Evolutionary conservation across 2,797 vertebrate genomes (phyloP).

Genomic region (Muscicapa comitata): DNA sequence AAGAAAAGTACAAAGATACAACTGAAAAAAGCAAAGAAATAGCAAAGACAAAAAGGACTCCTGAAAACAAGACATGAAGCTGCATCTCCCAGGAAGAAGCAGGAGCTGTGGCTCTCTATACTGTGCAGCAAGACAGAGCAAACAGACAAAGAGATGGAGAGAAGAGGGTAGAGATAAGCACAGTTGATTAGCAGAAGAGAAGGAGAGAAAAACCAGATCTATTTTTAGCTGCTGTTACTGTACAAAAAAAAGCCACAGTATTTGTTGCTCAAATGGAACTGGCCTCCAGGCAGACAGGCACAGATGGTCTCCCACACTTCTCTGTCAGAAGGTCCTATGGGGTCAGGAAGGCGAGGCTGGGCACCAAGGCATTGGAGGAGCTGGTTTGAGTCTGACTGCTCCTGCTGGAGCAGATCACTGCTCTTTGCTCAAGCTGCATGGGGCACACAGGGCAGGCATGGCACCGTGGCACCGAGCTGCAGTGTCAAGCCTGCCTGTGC

Average conservation of each 20-base stretch:
- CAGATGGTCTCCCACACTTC: not conserved
- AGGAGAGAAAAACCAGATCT: not conserved
- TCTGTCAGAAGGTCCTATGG: not conserved
- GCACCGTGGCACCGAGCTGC: not conserved
- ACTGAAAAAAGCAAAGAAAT: not conserved
- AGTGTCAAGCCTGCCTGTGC: not conserved
- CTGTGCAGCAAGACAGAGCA: not conserved
- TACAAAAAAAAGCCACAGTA: not conserved
- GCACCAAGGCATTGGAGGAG: not conserved
- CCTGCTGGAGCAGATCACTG: not conserved
- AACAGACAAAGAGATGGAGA: not conserved
- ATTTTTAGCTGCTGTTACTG: not conserved
- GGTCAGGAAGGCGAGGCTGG: not conserved
- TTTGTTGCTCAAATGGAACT: not conserved
- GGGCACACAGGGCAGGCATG: not conserved
- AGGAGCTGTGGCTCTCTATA: not conserved
- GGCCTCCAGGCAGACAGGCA: not conserved
- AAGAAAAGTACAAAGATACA: not conserved
- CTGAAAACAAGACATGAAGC: not conserved
- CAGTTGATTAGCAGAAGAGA: not conserved
- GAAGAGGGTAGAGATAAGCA: not conserved
- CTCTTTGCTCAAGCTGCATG: not conserved
- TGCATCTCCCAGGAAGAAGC: not conserved
- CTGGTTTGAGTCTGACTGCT: not conserved
- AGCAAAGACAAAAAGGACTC: not conserved